Base-by-base conservation (phyloP, 1,140 invertebrate genomes). In the Drosophila baimaii region DNA sequence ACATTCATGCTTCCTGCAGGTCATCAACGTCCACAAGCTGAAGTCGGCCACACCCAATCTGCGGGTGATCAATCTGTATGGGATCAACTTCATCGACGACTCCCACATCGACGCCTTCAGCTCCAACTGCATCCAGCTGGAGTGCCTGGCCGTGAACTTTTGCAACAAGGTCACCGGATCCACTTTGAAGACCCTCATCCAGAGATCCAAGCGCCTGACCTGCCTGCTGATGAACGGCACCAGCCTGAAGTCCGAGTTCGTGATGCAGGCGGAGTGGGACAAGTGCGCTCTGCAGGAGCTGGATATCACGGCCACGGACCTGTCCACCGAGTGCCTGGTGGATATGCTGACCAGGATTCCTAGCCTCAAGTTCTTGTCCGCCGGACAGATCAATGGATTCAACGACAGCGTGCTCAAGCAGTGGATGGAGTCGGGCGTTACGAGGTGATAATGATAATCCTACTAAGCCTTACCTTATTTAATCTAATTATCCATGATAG, bases 31-130 rank as follows among this genome's bases (percentile, higher is more conserved):
- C 19, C 98, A 99, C 92, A 99, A 99, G 90, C 93, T 99, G 4
- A 99, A 99, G 92, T 97, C 97, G 13, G 98, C 98, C 0, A 98
- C 98, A 0, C 98, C 98, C 0, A 99, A 99, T 93, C 93, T 99
- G 19, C 93, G 97, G 68, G 97, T 99, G 4, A 98, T 99, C 75
- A 99, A 99, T 93, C 92, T 99, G 21, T 99, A 98, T 91, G 98
- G 98, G 0, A 99, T 99, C 59, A 98, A 98, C 91, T 99, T 99
- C 81, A 96, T 99, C 1, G 98, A 99, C 86, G 99, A 99, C 94
- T 98, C 97, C 1, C 99, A 99, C 90, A 99, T 99, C 52, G 99
- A 99, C 92, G 97, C 98, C 0, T 98, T 99, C 92, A 97, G 97
- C 76, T 98, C 97, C 1, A 98, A 98, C 78, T 98, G 97, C 90